A percentile compares a stretch with the other conserved stretches of the same genome.
These are phyloP conservation scores for Diachrysia chrysitis DNA, from an alignment of 2,888 invertebrate species.

Conservation along the genomic window DNA sequence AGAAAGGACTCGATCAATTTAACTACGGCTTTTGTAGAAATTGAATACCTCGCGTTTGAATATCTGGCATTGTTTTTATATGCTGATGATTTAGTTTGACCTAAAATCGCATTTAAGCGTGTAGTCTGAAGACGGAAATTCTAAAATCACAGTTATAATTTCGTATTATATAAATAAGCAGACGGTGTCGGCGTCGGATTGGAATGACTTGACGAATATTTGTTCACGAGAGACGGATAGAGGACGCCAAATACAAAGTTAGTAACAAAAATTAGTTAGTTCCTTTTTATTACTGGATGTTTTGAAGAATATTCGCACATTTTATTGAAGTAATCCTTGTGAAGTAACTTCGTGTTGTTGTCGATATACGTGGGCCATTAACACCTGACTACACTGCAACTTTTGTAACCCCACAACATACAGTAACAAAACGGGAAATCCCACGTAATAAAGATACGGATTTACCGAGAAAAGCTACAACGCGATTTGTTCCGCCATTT, in stretches of 20 bases:
- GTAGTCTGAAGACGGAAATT: conserved; percentile 36
- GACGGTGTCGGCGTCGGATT: conserved; percentile 6
- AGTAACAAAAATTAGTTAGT: background rate
- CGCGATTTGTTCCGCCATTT: conserved; percentile 51
- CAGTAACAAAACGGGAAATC: conserved; percentile 45
- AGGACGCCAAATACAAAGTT: background rate
- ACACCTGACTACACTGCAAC: conserved; percentile 39
- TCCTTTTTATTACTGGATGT: background rate
- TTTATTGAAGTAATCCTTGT: background rate
- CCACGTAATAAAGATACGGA: conserved; percentile 51
- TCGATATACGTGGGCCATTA: conserved; percentile 25
- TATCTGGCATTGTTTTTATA: conserved; percentile 12
- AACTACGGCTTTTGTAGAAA: conserved; percentile 2
- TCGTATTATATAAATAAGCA: conserved; percentile 34
- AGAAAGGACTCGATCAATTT: conserved; percentile 21
- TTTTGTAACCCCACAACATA: conserved; percentile 31
- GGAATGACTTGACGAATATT: conserved; percentile 3
- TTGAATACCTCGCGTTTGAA: background rate
- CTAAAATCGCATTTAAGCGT: conserved; percentile 45
- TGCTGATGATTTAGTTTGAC: conserved; percentile 27
- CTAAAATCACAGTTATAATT: conserved; percentile 52
- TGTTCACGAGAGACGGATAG: background rate
- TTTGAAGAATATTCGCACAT: background rate
- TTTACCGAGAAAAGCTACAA: conserved; percentile 50
- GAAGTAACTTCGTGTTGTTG: conserved; percentile 18